Conservation (phyloP, 2,888 invertebrate genomes). For the Limnephilus lunatus region DNA sequence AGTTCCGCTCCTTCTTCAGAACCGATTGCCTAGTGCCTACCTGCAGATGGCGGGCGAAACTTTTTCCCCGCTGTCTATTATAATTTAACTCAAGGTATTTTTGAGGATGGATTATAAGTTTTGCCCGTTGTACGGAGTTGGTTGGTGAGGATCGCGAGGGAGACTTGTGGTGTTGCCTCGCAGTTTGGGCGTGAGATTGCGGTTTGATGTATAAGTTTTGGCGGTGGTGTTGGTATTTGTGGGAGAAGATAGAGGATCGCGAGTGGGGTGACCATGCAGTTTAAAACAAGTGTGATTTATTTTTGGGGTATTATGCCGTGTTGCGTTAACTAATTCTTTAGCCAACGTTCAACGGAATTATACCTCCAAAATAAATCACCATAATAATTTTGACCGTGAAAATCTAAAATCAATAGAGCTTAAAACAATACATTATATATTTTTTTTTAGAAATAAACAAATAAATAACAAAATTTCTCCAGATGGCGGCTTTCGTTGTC, state of each 20-base stretch:
- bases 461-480: too few relatives aligned
- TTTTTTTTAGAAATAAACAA: too few relatives aligned
- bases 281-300: too few relatives aligned
- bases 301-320: too few relatives aligned
- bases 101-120: slow-evolving; percentile 37
- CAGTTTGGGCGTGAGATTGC: slow-evolving; percentile 54
- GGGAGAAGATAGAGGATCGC: slow-evolving; percentile 47
- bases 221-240: slow-evolving; percentile 30
- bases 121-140: background rate
- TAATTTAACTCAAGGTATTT: slow-evolving; percentile 50
- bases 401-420: too few relatives aligned
- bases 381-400: too few relatives aligned
- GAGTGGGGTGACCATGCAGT: slow-evolving; percentile 30
- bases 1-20: slow-evolving; percentile 26
- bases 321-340: too few relatives aligned
- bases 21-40: background rate
- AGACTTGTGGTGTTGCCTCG: slow-evolving; percentile 24
- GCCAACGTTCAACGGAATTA: too few relatives aligned
- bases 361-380: too few relatives aligned
- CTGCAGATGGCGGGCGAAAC: slow-evolving; percentile 9
- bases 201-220: slow-evolving; percentile 54
- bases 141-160: background rate
- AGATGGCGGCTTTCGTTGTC: too few relatives aligned
- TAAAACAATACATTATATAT: too few relatives aligned
- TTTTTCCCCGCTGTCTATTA: slow-evolving; percentile 39